Base-by-base conservation (phyloP, 2,888 invertebrate species). In the Enchytraeus crypticus region DNA sequence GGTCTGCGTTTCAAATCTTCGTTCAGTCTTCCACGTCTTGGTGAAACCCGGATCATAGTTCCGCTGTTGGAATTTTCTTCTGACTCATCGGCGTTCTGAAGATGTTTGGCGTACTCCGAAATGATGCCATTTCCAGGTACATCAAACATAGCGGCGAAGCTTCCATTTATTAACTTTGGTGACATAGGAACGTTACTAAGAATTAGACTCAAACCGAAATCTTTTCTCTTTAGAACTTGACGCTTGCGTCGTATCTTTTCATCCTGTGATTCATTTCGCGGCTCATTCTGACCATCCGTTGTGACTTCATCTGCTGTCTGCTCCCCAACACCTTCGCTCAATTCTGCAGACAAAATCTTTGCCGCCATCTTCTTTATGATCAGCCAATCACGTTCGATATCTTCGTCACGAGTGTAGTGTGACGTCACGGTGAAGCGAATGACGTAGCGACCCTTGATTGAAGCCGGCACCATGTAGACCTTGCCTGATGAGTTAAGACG, bases 141-240 rank as follows among this genome's bases (percentile, higher is more conserved):
- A 57, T 78, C 77, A 65, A 76, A 77, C 45, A 78, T 67, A 1
- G 78, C 78, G 2, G 77, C 78, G 59, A 77, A 79, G 61, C 77
- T 77, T 14, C 78, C 78, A 64, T 79, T 78, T 58, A 79, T 91
- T 56, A 96, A 89, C 82, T 95, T 96, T 0, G 96, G 96, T 4
- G 92, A 92, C 88, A 91, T 90, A 1, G 95, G 95, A 2, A 91
- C 90, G 79, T 96, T 96, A 55, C 93, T 90, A 54, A 96, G 82
- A 29, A 96, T 84, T 1, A 96, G 84, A 73, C 93, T 93, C 51
- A 95, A 90, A 43, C 95, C 95, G 72, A 93, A 96, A 43, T 89
- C 76, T 53, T 71, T 71, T 46, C 67, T 63, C 57, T 70, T 70
- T 53, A 71, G 58, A 32, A 65, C 64, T 45, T 65, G 59, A 11